Percentiles rank a stretch among this genome's conserved stretches.
These are phyloP conservation scores for Nasonia vitripennis DNA, from an alignment of 1,140 invertebrate genomes.

Conservation along the genomic window DNA sequence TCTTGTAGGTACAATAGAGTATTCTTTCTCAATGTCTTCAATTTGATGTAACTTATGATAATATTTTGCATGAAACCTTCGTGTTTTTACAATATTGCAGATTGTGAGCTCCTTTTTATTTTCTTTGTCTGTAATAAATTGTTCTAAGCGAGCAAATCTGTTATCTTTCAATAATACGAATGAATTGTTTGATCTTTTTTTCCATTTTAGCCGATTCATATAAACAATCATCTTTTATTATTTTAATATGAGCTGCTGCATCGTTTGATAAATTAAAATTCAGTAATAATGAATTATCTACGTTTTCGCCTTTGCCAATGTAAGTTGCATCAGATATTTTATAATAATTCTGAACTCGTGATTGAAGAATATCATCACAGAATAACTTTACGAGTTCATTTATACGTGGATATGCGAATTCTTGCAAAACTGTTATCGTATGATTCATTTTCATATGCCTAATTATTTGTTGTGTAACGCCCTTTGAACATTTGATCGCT, in stretches of 20 bases:
- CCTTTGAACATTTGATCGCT: neutral
- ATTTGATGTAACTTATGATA: neutral
- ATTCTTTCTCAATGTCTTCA: neutral
- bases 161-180: neutral
- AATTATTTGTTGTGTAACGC: neutral
- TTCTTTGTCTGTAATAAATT: neutral
- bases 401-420: neutral
- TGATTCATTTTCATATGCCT: neutral
- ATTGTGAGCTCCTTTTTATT: neutral
- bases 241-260: neutral
- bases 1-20: neutral
- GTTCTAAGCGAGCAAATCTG: neutral
- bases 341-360: neutral
- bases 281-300: neutral
- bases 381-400: neutral
- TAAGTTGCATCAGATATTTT: neutral
- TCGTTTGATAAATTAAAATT: neutral
- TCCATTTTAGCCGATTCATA: neutral
- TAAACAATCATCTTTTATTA: neutral
- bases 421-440: neutral
- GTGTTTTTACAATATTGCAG: neutral
- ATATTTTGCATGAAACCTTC: neutral
- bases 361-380: neutral
- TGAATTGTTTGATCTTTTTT: constrained; percentile 3
- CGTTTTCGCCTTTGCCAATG: neutral